A percentile compares a stretch with the other conserved stretches of the same genome.
These are phyloP conservation scores for Ochropleura plecta DNA, from an alignment of 2,888 invertebrate genomes.

Conservation along the genomic window DNA sequence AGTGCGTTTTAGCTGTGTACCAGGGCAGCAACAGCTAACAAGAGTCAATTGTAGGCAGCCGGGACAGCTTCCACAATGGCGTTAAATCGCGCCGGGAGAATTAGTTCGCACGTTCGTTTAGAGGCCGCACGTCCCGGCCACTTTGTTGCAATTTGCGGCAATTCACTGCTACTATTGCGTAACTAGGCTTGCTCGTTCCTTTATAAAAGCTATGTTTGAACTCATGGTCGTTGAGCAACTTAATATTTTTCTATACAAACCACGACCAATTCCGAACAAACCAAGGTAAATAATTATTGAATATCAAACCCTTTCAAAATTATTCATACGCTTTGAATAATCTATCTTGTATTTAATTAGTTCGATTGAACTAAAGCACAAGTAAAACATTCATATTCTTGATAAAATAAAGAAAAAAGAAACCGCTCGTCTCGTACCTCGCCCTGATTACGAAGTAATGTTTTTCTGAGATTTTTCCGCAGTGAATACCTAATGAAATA, in stretches of 20 bases:
- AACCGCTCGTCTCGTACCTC: conserved; percentile 16
- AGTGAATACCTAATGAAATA: conserved; percentile 61
- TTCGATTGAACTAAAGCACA: not conserved
- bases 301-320: not conserved
- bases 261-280: not conserved
- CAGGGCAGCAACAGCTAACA: conserved; percentile 67
- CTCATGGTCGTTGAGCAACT: conserved; percentile 2
- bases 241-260: not conserved
- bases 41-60: conserved; percentile 74
- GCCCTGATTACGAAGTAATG: conserved; percentile 41
- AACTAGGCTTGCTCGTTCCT: conserved; percentile 56
- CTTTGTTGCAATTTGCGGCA: conserved; percentile 83
- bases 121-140: conserved; percentile 73
- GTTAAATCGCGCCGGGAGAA: conserved; percentile 79
- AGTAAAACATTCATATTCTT: conserved; percentile 15
- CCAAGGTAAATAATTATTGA: not conserved
- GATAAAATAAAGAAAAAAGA: conserved; percentile 13
- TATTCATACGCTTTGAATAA: not conserved
- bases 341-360: not conserved
- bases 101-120: too few relatives aligned
- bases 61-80: conserved; percentile 72
- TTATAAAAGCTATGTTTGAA: conserved; percentile 45
- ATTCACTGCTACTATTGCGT: conserved; percentile 74
- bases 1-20: conserved; percentile 57
- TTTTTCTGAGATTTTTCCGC: conserved; percentile 52